Evolutionary conservation across 2,888 invertebrate genomes (phyloP).

Genomic region (Caenorhabditis drosophilae): DNA sequence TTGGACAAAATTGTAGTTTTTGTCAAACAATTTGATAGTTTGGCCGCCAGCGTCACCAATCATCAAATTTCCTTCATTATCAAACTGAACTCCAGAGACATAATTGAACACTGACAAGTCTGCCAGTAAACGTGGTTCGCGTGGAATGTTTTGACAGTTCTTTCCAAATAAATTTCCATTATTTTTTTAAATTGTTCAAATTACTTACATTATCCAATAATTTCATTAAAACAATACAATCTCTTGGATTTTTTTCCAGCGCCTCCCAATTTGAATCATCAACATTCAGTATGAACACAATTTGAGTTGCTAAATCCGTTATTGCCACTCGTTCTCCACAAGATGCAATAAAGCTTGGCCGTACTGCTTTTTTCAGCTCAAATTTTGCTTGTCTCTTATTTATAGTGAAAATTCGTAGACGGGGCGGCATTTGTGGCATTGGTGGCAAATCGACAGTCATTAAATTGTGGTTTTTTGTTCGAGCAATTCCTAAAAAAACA

Average conservation of each 20-base stretch:
- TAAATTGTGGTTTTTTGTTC: constrained; percentile 12
- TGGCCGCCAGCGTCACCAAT: constrained; percentile 39
- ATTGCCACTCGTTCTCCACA: constrained; percentile 13
- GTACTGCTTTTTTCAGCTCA: constrained; percentile 1
- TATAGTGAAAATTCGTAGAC: constrained; percentile 9
- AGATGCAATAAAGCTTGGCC: constrained; percentile 20
- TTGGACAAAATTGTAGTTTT: constrained; percentile 12
- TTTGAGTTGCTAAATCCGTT: constrained; percentile 24
- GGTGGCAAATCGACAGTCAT: constrained; percentile 14
- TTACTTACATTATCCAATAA: not conserved
- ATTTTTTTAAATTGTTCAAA: not conserved
- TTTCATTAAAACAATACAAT: not conserved
- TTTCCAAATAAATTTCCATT: not conserved
- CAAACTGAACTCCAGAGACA: constrained; percentile 40
- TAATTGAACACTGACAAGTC: constrained; percentile 21
- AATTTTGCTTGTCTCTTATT: not conserved
- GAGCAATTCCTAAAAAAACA: constrained; percentile 16
- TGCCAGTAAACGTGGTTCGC: constrained; percentile 8
- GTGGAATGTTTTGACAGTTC: not conserved
- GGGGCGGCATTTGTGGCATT: not conserved
- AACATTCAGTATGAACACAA: constrained; percentile 4
- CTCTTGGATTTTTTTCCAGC: not conserved
- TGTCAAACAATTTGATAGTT: constrained; percentile 21
- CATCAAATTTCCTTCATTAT: constrained; percentile 30
- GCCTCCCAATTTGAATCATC: constrained; percentile 13